Evolutionary conservation across 1,140 invertebrate genomes (phyloP), one percentile per base, ranked within the genome.

Genomic region (Theocolax elegans): DNA sequence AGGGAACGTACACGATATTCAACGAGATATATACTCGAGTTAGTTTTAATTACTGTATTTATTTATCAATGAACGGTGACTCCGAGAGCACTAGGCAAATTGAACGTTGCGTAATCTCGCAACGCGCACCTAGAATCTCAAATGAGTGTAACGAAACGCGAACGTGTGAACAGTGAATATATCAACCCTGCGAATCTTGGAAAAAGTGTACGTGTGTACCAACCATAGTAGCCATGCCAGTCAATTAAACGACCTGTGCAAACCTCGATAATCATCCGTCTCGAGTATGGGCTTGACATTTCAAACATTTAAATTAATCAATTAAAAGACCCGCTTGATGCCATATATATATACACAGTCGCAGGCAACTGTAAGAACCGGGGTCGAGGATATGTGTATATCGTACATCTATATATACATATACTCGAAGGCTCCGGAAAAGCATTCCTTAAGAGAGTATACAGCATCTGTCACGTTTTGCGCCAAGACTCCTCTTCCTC

Each of bases 401-500:
- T 51, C 6, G n/a, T n/a, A 35, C 4, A 35, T 35, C 10, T 35
- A 10, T 35, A 35, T 35, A 35, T 35, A 35, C 31, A 35, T n/a
- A n/a, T n/a, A n/a, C n/a, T n/a, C n/a, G 38, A 7, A 40, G 21
- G 63, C 53, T 71, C 72, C 75, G 75, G 75, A 77, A 77, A 77
- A 77, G 71, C 72, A 73, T 74, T 74, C 72, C 70, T 71, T 71
- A 10, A 6, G 76, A 72, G 74, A 74, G 69, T 71, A 74, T n/a
- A n/a, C n/a, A n/a, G 64, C 72, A 74, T 77, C 74, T 77, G 74
- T 67, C 67, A 67, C 6, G 42, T 29, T n/a, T n/a, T n/a, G n/a
- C n/a, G n/a, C n/a, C n/a, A n/a, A n/a, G n/a, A n/a, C n/a, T 44
- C 19, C 42, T 48, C 54, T 60, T 49, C 40, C 42, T 59, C 44